Percentiles rank a stretch among this genome's conserved stretches.
Conservation (phyloP, 1,140 invertebrate genomes). For the Papilio glaucus region DNA sequence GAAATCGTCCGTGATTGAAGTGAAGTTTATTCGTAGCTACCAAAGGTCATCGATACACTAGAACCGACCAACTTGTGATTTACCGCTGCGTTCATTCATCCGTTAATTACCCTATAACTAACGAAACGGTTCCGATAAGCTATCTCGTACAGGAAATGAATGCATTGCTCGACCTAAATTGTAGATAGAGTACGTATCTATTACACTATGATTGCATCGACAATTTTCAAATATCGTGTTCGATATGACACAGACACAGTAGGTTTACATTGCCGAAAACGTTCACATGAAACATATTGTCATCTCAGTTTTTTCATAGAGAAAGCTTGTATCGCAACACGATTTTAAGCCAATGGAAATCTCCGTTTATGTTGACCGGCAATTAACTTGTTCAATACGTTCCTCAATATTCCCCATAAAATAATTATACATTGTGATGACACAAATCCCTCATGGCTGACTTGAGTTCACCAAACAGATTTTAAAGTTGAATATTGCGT, state of each 20-base stretch:
- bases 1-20: conserved; percentile 40
- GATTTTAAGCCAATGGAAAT: too few relatives aligned
- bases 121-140: conserved; percentile 41
- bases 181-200: neutral
- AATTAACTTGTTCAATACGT: too few relatives aligned
- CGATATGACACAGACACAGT: neutral
- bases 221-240: neutral
- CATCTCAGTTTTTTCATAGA: too few relatives aligned
- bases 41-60: conserved; percentile 47
- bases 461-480: too few relatives aligned
- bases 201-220: conserved; percentile 24
- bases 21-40: conserved; percentile 35
- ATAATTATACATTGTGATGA: too few relatives aligned
- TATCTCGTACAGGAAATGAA: conserved; percentile 50
- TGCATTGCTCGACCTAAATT: conserved; percentile 50
- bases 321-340: too few relatives aligned
- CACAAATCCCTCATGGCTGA: too few relatives aligned
- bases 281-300: too few relatives aligned
- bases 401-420: too few relatives aligned
- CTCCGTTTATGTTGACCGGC: too few relatives aligned
- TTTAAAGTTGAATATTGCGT: too few relatives aligned
- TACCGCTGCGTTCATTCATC: conserved; percentile 24
- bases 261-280: too few relatives aligned
- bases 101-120: conserved; percentile 30
- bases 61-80: conserved; percentile 8